These are phyloP conservation scores for Furcula furcula DNA, from an alignment of 2,888 invertebrate genomes.

Conservation along the genomic window DNA sequence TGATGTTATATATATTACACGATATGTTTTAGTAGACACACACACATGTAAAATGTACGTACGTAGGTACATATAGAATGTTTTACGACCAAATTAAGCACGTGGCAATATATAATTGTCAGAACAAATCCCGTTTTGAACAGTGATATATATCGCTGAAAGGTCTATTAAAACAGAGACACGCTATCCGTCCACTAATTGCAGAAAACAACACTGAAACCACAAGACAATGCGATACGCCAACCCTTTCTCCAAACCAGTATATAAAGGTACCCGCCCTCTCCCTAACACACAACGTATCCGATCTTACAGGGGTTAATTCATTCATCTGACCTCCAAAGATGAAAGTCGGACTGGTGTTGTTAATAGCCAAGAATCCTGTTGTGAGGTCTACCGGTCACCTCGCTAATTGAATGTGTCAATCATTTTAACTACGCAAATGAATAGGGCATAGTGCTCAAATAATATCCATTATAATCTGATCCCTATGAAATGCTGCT, in stretches of 20 bases:
- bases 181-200: slow-evolving; percentile 70
- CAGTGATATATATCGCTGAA: slow-evolving; percentile 53
- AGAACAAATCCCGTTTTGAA: slow-evolving; percentile 34
- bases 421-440: slow-evolving; percentile 89
- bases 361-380: slow-evolving; percentile 65
- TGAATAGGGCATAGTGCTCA: slow-evolving; percentile 71
- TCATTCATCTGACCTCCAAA: no score
- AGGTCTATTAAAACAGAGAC: slow-evolving; percentile 70
- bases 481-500: slow-evolving; percentile 34
- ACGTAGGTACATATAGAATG: no score
- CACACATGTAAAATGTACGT: no score
- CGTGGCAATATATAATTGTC: slow-evolving; percentile 32
- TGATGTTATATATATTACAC: no score
- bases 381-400: slow-evolving; percentile 83
- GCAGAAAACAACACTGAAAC: slow-evolving; percentile 75
- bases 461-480: slow-evolving; percentile 43
- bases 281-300: slow-evolving; percentile 15
- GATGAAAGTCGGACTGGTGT: no score
- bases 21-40: no score
- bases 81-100: no score
- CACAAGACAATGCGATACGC: slow-evolving; percentile 65
- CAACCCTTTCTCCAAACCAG: slow-evolving; percentile 47
- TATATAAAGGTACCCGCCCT: slow-evolving; percentile 31
- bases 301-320: no score
- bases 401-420: slow-evolving; percentile 89